Base-by-base conservation (phyloP, 2,113 vertebrate genomes). In the Dissostichus mawsoni region DNA sequence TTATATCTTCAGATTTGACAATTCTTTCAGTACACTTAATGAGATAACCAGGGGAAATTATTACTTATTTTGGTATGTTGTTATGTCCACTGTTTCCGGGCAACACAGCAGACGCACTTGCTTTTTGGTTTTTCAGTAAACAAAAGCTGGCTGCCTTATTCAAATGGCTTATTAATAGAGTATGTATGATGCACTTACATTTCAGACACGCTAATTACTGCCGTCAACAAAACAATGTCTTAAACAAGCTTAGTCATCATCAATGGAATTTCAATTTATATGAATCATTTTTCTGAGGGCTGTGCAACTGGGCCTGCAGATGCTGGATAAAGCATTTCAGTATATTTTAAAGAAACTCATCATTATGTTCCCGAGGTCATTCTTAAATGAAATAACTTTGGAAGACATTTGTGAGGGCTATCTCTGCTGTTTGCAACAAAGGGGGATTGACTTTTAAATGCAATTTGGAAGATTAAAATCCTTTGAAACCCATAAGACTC, bases 321-420 rank as follows among this genome's bases (percentile, higher is more conserved):
- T 29, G 45, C 25, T 18, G 56, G 11, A 65, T 41, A 65, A 72
- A 17, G 4, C 5, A 33, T 69, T 66, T 76, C 63, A 81, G 71
- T 67, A 71, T 48, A 76, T 67, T 41, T 52, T 58, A 80, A 62
- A 41, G 36, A 41, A 41, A 41, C 36, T 41, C 36, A 41, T 41
- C 1, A 7, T 41, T 8, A 41, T 41, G 7, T 29, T 29, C 29
- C 29, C 29, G 29, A 29, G 29, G 29, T 41, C 36, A 41, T 36
- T 36, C 7, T 5, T 36, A 7, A 41, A 41, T 41, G 0, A 41
- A 41, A 41, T 41, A 29, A 29, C 29, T 29, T 29, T 29, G 29
- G 29, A 29, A 4, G 3, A 29, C 29, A 29, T 29, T 29, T 29
- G 36, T 41, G 36, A 41, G 36, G 36, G 36, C 36, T 36, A 41